Evolutionary conservation across 2,888 invertebrate genomes (phyloP).

Genomic region (Leucozona laternaria): DNA sequence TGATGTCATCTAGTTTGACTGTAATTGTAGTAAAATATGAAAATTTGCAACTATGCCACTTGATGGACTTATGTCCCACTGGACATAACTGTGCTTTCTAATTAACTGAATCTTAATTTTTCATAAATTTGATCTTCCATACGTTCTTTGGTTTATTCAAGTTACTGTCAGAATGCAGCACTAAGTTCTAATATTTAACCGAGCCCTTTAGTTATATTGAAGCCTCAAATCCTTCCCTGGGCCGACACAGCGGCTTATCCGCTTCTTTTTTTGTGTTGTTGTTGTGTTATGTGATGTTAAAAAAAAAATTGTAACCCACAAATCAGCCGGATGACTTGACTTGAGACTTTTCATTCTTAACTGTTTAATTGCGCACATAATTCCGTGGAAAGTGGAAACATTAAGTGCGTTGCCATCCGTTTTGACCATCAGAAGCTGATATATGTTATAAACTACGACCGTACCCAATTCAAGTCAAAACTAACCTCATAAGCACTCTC

Average conservation of each 20-base stretch:
- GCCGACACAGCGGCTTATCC: neutral
- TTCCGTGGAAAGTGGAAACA: slow-evolving; percentile 62
- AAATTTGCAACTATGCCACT: too few species aligned
- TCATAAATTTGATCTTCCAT: too few species aligned
- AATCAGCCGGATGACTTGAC: slow-evolving; percentile 47
- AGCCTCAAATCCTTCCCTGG: slow-evolving; percentile 26
- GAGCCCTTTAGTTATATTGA: neutral
- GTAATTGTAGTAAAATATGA: too few species aligned
- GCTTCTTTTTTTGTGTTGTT: neutral
- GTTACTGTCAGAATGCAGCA: too few species aligned
- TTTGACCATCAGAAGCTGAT: slow-evolving; percentile 21
- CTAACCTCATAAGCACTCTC: slow-evolving; percentile 32
- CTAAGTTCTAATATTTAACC: neutral
- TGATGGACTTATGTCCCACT: too few species aligned
- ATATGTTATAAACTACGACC: slow-evolving; percentile 24
- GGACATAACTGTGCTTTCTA: too few species aligned
- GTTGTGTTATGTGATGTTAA: neutral
- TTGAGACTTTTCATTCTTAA: slow-evolving; percentile 41
- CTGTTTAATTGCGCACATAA: slow-evolving; percentile 55
- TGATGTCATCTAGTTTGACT: too few species aligned
- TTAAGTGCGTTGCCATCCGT: slow-evolving; percentile 41
- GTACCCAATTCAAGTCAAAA: slow-evolving; percentile 34
- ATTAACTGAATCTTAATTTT: too few species aligned
- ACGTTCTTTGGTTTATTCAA: too few species aligned
- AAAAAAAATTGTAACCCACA: slow-evolving; percentile 55